phyloP scores from a whole-genome alignment of 2,888 invertebrate genomes.

The Timema cristinae region DNA sequence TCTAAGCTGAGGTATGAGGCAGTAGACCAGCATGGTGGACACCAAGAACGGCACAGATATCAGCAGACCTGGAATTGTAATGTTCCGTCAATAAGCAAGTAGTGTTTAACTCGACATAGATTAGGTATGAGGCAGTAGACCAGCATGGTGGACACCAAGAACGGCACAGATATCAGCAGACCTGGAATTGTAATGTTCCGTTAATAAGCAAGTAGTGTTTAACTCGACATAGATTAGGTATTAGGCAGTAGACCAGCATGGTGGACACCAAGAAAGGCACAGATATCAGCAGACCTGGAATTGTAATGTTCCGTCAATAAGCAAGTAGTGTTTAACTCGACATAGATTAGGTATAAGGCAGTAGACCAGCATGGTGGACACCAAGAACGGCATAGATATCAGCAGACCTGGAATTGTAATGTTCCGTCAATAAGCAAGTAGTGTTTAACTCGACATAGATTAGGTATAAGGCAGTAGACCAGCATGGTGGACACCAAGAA shows the following conservation, averaged over 20 bases:
- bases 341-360: too few relatives aligned
- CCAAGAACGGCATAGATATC: slow-evolving; percentile 36
- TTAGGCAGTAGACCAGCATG: slow-evolving; percentile 34
- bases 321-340: too few relatives aligned
- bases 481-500: too few relatives aligned
- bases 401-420: slow-evolving; percentile 27
- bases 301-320: too few relatives aligned
- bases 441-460: too few relatives aligned
- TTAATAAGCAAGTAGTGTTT: too few relatives aligned
- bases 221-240: slow-evolving; percentile 37
- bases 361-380: slow-evolving; percentile 35
- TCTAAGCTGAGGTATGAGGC: slow-evolving; percentile 35
- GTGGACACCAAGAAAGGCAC: slow-evolving; percentile 36
- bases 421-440: too few relatives aligned
- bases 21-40: slow-evolving; percentile 35
- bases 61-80: slow-evolving; percentile 27
- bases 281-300: slow-evolving; percentile 31
- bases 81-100: too few relatives aligned
- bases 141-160: slow-evolving; percentile 35
- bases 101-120: too few relatives aligned
- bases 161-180: slow-evolving; percentile 34
- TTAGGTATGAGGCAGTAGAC: slow-evolving; percentile 36
- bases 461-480: too few relatives aligned
- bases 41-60: slow-evolving; percentile 36
- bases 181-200: too few relatives aligned